Evolutionary conservation across 2,797 vertebrate species (phyloP).

Genomic region (Gymnocypris eckloni): DNA sequence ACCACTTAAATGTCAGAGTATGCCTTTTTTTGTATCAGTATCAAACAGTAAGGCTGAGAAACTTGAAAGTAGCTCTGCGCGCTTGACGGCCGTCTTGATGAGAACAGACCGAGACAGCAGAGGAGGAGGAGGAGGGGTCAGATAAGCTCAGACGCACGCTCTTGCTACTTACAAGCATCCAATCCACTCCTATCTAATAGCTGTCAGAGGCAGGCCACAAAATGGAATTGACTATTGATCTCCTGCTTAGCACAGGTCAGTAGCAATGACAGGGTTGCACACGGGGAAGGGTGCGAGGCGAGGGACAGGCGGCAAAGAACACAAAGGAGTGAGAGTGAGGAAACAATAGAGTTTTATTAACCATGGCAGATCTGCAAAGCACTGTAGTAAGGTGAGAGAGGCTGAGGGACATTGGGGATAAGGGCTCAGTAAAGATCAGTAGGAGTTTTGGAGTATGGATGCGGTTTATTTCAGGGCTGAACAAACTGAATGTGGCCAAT

Average conservation of each 20-base stretch:
- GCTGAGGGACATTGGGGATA: not conserved
- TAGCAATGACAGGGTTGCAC: conserved; percentile 64
- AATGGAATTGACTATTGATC: conserved; percentile 87
- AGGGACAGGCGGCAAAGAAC: conserved; percentile 33
- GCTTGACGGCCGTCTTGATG: conserved; percentile 58
- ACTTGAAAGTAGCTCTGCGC: conserved; percentile 43
- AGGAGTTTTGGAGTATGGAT: not conserved
- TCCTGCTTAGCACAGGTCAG: conserved; percentile 79
- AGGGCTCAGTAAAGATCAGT: too few relatives aligned
- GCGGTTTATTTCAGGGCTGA: not conserved
- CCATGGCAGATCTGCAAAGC: conserved; percentile 12
- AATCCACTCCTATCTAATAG: conserved; percentile 82
- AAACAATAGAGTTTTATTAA: conserved; percentile 64
- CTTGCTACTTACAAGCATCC: conserved; percentile 80
- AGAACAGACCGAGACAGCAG: conserved; percentile 27
- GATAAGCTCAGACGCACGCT: conserved; percentile 70
- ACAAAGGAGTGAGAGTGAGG: conserved; percentile 29
- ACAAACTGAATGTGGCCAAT: not conserved
- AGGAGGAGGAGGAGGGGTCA: conserved; percentile 55
- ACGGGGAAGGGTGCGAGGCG: conserved; percentile 62
- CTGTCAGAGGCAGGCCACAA: conserved; percentile 79
- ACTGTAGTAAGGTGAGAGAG: not conserved
- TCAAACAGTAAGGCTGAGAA: conserved; percentile 28
- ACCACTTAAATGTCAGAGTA: not conserved
- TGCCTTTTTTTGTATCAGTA: not conserved